Base-by-base conservation (phyloP, 2,113 vertebrate genomes). In the Zapornia atra region DNA sequence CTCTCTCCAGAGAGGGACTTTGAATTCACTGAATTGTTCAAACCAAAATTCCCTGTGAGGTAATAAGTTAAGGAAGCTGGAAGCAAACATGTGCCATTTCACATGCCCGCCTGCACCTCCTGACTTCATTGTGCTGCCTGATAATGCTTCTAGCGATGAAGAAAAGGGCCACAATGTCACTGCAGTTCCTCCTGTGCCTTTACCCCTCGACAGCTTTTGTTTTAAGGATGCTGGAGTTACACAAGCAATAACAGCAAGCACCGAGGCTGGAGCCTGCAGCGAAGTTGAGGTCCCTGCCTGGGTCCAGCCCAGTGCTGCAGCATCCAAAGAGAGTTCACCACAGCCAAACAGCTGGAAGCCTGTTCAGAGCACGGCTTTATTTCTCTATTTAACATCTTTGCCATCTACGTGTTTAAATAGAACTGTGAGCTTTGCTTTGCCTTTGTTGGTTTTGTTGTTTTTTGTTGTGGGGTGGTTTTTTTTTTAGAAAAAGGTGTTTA, bases 1-100 rank as follows among this genome's bases (percentile, higher is more conserved):
- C 34, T 95, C 82, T 80, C 66, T 89, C 82, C 66, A 94, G 96
- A 94, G 89, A 95, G 77, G 29, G 82, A 84, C 71, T 97, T 96
- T 60, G 66, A 86, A 75, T 95, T 94, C 91, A 59, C 82, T 76
- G 46, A 95, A 92, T 89, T 94, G 87, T 93, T 96, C 82, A 75
- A 92, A 73, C 84, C 60, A 69, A 83, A 94, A 96, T 59, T 93
- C 11, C 19, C 44, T 13, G 4, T 70, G 89, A 96, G 89, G 60
- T 95, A 73, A 80, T 80, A 85, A 88, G 78, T 93, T 80, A 61
- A 70, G 92, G 91, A 53, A 89, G 63, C 84, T 85, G 5, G 72
- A 51, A 56, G 77, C 57, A 73, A 46, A 83, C 44, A 2, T 1
- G 34, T 0, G 3, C 57, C 29, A 4, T 92, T 65, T 54, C 38